Percentiles rank a stretch among this genome's conserved stretches.
Evolutionary conservation across 2,888 invertebrate species (phyloP).

Genomic region (Deilephila porcellus): DNA sequence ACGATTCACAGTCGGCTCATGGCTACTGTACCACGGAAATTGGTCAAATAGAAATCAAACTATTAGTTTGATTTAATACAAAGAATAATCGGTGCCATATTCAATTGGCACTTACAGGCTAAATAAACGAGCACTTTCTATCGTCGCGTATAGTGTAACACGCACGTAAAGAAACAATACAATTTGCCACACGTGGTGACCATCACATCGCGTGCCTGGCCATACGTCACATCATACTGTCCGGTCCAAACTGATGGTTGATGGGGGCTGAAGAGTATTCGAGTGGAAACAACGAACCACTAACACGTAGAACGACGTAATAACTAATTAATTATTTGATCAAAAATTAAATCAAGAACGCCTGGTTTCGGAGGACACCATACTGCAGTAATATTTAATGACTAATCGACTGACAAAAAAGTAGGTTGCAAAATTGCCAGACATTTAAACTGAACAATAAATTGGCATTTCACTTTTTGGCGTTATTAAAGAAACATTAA

Average conservation of each 20-base stretch:
- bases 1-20: too few species aligned
- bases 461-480: neutral
- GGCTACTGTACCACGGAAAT: too few species aligned
- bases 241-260: too few species aligned
- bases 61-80: too few species aligned
- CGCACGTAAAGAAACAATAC: neutral
- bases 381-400: too few species aligned
- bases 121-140: slow-evolving; percentile 10
- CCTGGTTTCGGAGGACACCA: too few species aligned
- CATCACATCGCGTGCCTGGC: slow-evolving; percentile 3
- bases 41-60: too few species aligned
- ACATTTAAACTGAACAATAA: neutral
- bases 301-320: too few species aligned
- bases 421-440: neutral
- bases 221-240: neutral
- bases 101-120: neutral
- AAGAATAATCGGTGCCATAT: neutral
- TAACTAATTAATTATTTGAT: too few species aligned
- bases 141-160: neutral
- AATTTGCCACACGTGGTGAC: slow-evolving; percentile 4
- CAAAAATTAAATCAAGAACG: neutral
- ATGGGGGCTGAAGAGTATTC: too few species aligned
- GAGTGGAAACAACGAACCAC: too few species aligned
- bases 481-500: neutral
- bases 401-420: neutral